Conservation (phyloP, 1,140 invertebrate genomes). For the Goniozus legneri region DNA sequence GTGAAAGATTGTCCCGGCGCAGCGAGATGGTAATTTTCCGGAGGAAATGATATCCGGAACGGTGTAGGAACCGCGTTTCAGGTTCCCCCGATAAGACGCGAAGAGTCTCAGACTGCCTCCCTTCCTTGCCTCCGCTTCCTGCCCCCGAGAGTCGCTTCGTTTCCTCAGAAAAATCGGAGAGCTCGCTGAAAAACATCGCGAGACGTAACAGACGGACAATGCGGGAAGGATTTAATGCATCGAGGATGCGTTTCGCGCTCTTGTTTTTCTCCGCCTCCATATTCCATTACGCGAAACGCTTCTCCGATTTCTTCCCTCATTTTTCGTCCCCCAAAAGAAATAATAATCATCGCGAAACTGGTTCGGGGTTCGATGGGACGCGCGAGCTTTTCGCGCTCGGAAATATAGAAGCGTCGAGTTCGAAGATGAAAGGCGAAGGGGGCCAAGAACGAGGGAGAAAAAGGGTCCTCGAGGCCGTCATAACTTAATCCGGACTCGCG, state of each 20-base stretch:
- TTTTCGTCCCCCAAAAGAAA: slow-evolving; percentile 10
- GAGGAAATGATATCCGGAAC: slow-evolving; percentile 27
- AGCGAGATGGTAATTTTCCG: slow-evolving; percentile 31
- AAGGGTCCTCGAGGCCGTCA: slow-evolving; percentile 18
- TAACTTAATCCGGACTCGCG: slow-evolving; percentile 32
- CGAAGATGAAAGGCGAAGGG: not conserved
- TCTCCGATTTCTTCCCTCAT: not conserved
- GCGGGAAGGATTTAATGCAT: slow-evolving; percentile 8
- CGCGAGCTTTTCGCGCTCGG: too few species aligned
- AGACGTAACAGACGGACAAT: slow-evolving; percentile 14
- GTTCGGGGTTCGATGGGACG: slow-evolving; percentile 8
- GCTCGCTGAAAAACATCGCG: not conserved
- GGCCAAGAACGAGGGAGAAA: not conserved
- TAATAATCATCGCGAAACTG: slow-evolving; percentile 16
- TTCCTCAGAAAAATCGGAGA: too few species aligned
- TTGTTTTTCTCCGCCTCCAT: not conserved
- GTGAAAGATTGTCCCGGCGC: slow-evolving; percentile 20
- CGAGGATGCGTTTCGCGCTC: slow-evolving; percentile 10
- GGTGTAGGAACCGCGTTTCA: not conserved
- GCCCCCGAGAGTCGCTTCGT: too few species aligned
- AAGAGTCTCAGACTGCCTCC: too few species aligned
- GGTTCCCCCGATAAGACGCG: not conserved
- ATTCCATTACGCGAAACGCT: not conserved
- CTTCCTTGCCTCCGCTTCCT: too few species aligned
- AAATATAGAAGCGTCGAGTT: not conserved